Evolutionary conservation across 2,797 vertebrate species (phyloP).

Genomic region (Kryptolebias ocellatus): DNA sequence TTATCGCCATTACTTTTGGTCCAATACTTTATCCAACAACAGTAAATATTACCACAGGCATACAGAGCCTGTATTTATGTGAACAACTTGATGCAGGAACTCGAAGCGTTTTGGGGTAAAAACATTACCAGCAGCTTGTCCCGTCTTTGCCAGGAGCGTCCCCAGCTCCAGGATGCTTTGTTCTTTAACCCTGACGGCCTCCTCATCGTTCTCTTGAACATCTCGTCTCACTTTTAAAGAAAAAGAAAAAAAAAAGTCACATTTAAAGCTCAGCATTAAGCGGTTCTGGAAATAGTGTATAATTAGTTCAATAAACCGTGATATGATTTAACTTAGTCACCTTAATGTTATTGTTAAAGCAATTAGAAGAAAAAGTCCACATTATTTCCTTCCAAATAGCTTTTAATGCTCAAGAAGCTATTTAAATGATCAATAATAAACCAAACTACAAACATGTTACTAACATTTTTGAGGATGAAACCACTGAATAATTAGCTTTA

Average conservation of each 20-base stretch:
- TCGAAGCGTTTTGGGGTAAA: neutral
- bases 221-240: constrained; percentile 91
- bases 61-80: too few species aligned
- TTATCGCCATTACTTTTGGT: neutral
- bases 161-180: constrained; percentile 98
- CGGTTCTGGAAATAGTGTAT: neutral
- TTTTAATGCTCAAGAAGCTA: too few species aligned
- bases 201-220: constrained; percentile 96
- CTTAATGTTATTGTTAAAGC: neutral
- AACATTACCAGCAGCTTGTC: constrained; percentile 92
- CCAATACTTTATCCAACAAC: neutral
- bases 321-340: neutral
- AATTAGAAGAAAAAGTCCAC: too few species aligned
- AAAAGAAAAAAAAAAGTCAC: neutral
- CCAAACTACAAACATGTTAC: neutral
- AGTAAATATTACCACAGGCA: too few species aligned
- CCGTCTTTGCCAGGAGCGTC: constrained; percentile 94
- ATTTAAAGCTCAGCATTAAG: neutral
- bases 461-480: neutral
- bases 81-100: too few species aligned
- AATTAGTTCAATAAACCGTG: neutral
- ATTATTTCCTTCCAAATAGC: too few species aligned
- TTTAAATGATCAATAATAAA: too few species aligned
- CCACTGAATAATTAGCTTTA: too few species aligned
- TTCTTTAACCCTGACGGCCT: constrained; percentile 97